phyloP scores from a whole-genome alignment of 2,797 vertebrate species.

The Sebastes minor region DNA sequence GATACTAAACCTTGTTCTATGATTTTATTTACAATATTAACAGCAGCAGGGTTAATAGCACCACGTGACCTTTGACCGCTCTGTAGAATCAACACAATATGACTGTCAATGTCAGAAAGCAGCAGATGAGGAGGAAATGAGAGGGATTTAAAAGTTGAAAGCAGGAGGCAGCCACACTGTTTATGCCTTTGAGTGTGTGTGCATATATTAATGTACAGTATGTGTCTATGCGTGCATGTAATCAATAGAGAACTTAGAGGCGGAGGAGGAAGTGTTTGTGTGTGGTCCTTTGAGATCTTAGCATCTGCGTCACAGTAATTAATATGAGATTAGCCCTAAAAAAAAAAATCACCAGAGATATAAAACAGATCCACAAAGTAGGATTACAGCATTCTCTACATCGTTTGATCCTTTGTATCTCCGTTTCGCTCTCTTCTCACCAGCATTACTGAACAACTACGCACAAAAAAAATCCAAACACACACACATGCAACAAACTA shows the following conservation, averaged over 20 bases:
- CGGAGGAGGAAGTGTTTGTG: background rate
- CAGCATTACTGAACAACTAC: background rate
- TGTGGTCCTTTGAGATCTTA: slow-evolving; percentile 47
- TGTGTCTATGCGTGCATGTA: background rate
- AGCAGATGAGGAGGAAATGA: slow-evolving; percentile 33
- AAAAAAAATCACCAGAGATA: slow-evolving; percentile 51
- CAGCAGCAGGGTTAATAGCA: background rate
- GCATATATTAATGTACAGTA: slow-evolving; percentile 5
- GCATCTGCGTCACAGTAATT: slow-evolving; percentile 61
- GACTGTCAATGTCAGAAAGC: slow-evolving; percentile 2
- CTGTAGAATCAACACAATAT: background rate
- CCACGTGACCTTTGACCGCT: slow-evolving; percentile 39
- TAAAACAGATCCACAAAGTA: slow-evolving; percentile 40
- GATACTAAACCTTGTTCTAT: too few relatives aligned
- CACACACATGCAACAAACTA: background rate
- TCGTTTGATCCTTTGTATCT: slow-evolving; percentile 40
- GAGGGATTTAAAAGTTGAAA: slow-evolving; percentile 36
- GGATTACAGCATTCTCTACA: slow-evolving; percentile 19
- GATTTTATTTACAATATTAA: background rate
- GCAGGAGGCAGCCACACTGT: slow-evolving; percentile 15
- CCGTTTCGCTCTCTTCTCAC: background rate
- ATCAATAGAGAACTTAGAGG: background rate
- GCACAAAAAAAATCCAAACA: background rate
- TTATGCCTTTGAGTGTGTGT: slow-evolving; percentile 1
- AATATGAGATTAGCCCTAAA: slow-evolving; percentile 59